A percentile compares a stretch with the other conserved stretches of the same genome.
phyloP scores from a whole-genome alignment of 2,888 invertebrate genomes.

The Hypselothyrea guttata region DNA sequence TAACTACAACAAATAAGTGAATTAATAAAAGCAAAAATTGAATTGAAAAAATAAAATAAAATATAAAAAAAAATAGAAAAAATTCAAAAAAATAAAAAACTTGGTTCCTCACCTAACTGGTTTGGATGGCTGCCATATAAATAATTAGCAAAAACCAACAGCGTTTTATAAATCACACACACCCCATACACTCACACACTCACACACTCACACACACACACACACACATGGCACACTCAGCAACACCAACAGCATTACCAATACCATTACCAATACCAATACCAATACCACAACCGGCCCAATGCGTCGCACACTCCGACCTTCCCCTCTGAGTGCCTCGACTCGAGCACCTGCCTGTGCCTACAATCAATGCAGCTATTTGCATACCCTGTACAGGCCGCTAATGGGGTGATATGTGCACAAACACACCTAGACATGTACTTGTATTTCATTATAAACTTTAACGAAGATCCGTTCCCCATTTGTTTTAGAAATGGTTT shows the following conservation, averaged over 20 bases:
- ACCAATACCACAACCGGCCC: slow-evolving; percentile 26
- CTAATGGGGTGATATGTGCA: too few relatives aligned
- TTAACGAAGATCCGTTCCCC: too few relatives aligned
- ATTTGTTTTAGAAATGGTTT: too few relatives aligned
- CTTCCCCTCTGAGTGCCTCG: neutral
- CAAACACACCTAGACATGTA: too few relatives aligned
- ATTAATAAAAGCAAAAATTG: slow-evolving; percentile 25
- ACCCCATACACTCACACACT: slow-evolving; percentile 34
- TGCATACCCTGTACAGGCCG: slow-evolving; percentile 22
- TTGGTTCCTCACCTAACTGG: slow-evolving; percentile 53
- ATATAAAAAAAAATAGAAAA: slow-evolving; percentile 23
- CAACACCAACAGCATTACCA: slow-evolving; percentile 29
- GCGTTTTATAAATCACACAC: slow-evolving; percentile 59
- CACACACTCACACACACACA: slow-evolving; percentile 28
- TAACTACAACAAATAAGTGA: slow-evolving; percentile 25
- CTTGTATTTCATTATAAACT: too few relatives aligned
- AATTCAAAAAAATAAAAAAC: slow-evolving; percentile 26
- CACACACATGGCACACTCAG: too few relatives aligned
- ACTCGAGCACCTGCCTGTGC: slow-evolving; percentile 43
- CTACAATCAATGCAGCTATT: slow-evolving; percentile 42
- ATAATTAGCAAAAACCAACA: slow-evolving; percentile 74
- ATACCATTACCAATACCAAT: too few relatives aligned
- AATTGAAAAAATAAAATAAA: neutral
- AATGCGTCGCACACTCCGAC: slow-evolving; percentile 6
- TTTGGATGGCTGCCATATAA: slow-evolving; percentile 63